Percentiles rank a stretch among this genome's conserved stretches.
These are phyloP conservation scores for Nudaria mundana DNA, from an alignment of 2,888 invertebrate species.

Conservation along the genomic window DNA sequence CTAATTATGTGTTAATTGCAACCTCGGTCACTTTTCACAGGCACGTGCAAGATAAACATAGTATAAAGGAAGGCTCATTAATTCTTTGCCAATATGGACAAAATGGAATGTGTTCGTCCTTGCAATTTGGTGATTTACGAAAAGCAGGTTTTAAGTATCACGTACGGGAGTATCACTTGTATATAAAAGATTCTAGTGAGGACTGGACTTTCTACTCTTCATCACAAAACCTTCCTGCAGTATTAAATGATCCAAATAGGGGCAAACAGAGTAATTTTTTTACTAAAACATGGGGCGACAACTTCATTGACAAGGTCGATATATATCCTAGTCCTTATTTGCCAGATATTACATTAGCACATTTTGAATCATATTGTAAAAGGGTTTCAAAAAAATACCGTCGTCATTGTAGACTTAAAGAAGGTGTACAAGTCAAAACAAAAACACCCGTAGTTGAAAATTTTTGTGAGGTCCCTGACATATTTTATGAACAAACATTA, in stretches of 20 bases:
- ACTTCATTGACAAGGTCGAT: slow-evolving; percentile 91
- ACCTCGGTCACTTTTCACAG: slow-evolving; percentile 59
- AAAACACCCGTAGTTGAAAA: slow-evolving; percentile 70
- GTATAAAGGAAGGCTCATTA: slow-evolving; percentile 92
- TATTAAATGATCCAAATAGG: slow-evolving; percentile 95
- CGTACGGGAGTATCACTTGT: slow-evolving; percentile 85
- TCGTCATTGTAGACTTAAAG: slow-evolving; percentile 81
- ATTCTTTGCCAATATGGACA: slow-evolving; percentile 93
- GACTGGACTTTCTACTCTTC: slow-evolving; percentile 95
- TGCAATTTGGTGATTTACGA: slow-evolving; percentile 94
- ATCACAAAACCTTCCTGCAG: slow-evolving; percentile 96
- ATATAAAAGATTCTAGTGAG: slow-evolving; percentile 62
- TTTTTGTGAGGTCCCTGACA: slow-evolving; percentile 88
- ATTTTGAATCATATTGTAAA: slow-evolving; percentile 93
- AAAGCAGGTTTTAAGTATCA: slow-evolving; percentile 94
- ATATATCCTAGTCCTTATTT: slow-evolving; percentile 90
- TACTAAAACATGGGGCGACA: slow-evolving; percentile 98
- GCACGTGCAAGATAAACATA: slow-evolving; percentile 90
- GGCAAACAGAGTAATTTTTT: slow-evolving; percentile 96
- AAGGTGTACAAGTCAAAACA: slow-evolving; percentile 59
- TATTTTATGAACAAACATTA: slow-evolving; percentile 91
- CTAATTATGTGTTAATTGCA: slow-evolving; percentile 2
- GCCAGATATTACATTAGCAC: slow-evolving; percentile 89
- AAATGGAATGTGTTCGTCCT: slow-evolving; percentile 91
- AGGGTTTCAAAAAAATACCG: slow-evolving; percentile 86